Evolutionary conservation across 2,888 invertebrate genomes (phyloP).

Genomic region (Carabus problematicus): DNA sequence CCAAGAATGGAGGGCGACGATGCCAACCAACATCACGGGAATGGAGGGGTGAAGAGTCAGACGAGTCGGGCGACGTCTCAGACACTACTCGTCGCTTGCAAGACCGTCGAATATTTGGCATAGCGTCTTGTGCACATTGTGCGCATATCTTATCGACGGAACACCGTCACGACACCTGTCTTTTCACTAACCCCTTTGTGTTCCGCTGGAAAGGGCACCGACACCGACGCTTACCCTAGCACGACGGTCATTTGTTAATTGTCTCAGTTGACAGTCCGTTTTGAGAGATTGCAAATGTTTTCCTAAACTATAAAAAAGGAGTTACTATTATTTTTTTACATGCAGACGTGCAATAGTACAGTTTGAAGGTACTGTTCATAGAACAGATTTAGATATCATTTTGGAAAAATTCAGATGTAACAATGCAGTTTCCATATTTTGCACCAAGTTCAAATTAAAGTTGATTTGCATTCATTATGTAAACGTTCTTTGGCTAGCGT

Average conservation of each 20-base stretch:
- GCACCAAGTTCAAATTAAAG: background rate
- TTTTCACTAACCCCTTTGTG: constrained; percentile 1
- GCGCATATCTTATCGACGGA: constrained; percentile 33
- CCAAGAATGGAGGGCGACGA: background rate
- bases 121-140: constrained; percentile 17
- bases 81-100: background rate
- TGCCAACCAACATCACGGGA: constrained; percentile 2
- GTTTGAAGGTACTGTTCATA: no score
- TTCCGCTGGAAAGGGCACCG: no score
- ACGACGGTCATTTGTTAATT: no score
- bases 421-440: no score
- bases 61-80: background rate
- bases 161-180: constrained; percentile 22
- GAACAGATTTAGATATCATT: no score
- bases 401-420: no score
- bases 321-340: no score
- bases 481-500: constrained; percentile 18
- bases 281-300: no score
- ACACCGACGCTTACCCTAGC: no score
- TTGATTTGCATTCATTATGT: constrained; percentile 22
- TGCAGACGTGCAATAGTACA: no score
- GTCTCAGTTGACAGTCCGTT: no score
- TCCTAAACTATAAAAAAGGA: no score
- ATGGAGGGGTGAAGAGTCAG: background rate
- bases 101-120: constrained; percentile 17